Percentiles rank a stretch among this genome's conserved stretches.
Conservation (phyloP, 2,888 invertebrate species). For the Stictocephala bisonia region DNA sequence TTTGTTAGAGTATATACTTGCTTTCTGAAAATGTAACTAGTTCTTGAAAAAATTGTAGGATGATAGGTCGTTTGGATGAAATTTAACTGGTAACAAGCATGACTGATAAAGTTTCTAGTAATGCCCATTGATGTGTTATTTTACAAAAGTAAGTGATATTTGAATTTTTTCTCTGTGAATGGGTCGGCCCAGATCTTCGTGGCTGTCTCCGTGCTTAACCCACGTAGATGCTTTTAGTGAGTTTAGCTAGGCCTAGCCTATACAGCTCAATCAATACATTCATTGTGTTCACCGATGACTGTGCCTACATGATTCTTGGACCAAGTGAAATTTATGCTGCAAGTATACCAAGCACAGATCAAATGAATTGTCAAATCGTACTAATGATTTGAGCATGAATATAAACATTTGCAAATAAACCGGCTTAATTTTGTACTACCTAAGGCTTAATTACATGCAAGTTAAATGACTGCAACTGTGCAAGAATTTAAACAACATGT, state of each 20-base stretch:
- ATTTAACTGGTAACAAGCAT: conserved; percentile 42
- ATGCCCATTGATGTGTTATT: conserved; percentile 38
- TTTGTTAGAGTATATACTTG: background rate
- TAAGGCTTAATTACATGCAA: no score
- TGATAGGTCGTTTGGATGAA: background rate
- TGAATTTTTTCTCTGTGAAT: conserved; percentile 1
- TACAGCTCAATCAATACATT: conserved; percentile 31
- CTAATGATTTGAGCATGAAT: no score
- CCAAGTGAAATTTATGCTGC: no score
- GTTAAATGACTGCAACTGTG: no score
- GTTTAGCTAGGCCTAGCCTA: conserved; percentile 16
- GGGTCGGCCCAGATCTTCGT: conserved; percentile 29
- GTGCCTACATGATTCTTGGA: conserved; percentile 32
- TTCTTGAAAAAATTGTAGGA: background rate
- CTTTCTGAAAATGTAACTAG: conserved; percentile 1
- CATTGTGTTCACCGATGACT: conserved; percentile 21
- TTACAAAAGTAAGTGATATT: background rate
- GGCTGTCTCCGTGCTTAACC: conserved; percentile 36
- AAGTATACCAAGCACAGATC: no score
- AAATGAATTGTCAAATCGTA: no score
- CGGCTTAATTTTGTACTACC: no score
- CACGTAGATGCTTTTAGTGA: conserved; percentile 32
- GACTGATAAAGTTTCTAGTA: conserved; percentile 45
- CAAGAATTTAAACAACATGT: no score
- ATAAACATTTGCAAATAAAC: no score